These are phyloP conservation scores for Lamproptera curius DNA, from an alignment of 2,888 invertebrate genomes.

Conservation along the genomic window DNA sequence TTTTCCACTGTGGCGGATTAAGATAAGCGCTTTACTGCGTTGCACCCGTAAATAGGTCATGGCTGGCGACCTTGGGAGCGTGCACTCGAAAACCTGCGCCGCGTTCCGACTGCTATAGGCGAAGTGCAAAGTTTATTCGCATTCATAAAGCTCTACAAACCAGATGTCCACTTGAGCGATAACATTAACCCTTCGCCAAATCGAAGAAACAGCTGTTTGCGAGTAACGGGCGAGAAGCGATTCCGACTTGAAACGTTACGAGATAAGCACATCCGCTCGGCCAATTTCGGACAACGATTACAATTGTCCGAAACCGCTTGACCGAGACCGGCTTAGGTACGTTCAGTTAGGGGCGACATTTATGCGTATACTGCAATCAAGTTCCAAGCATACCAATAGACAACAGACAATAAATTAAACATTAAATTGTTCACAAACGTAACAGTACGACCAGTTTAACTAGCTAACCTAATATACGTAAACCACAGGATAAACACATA, in stretches of 20 bases:
- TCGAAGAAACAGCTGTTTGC: not conserved
- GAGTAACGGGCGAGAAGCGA: not conserved
- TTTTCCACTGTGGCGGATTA: constrained; percentile 1
- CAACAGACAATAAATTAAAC: no score
- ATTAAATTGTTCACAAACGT: no score
- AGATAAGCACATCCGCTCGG: constrained; percentile 10
- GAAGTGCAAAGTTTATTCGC: constrained; percentile 8
- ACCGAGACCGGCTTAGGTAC: constrained; percentile 15
- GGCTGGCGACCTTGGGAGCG: constrained; percentile 16
- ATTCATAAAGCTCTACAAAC: not conserved
- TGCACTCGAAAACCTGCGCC: constrained; percentile 18
- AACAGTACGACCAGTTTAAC: no score
- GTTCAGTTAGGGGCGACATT: constrained; percentile 10
- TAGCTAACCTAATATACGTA: no score
- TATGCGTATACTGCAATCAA: no score
- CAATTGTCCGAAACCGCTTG: constrained; percentile 8
- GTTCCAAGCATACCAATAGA: no score
- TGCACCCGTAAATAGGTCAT: constrained; percentile 14
- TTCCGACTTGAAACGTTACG: constrained; percentile 1
- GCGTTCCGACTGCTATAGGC: constrained; percentile 15
- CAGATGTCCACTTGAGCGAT: constrained; percentile 8
- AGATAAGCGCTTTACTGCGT: constrained; percentile 3
- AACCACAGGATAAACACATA: no score
- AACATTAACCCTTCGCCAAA: not conserved
- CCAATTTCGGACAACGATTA: constrained; percentile 2